Percentiles rank a stretch among this genome's conserved stretches.
phyloP scores from a whole-genome alignment of 2,113 vertebrate species.

The Phyllostomus discolor region DNA sequence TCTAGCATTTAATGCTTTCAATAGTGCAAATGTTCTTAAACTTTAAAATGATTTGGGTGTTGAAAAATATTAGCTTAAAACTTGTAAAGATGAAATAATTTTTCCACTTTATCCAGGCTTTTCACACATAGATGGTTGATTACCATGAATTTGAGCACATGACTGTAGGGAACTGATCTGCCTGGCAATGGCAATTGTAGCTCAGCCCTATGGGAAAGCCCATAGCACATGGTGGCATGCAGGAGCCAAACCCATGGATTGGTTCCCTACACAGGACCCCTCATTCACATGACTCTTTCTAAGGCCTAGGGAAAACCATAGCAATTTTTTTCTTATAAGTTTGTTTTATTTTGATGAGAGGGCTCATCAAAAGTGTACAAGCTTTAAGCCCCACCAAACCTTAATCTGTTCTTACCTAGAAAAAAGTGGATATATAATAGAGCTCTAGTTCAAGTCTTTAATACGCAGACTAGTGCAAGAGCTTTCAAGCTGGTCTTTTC shows the following conservation, averaged over 20 bases:
- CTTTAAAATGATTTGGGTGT: not conserved
- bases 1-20: not conserved
- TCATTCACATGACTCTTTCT: not conserved
- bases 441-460: not conserved
- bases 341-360: not conserved
- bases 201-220: too few species aligned
- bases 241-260: too few species aligned
- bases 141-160: not conserved
- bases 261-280: too few species aligned
- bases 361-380: not conserved
- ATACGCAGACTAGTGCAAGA: not conserved
- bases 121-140: not conserved
- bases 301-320: not conserved
- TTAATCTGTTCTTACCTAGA: not conserved
- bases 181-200: too few species aligned
- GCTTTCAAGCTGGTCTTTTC: not conserved
- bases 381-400: not conserved
- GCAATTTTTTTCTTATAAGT: not conserved
- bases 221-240: too few species aligned
- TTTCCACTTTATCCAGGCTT: not conserved
- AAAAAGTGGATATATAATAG: not conserved
- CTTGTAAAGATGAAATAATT: not conserved
- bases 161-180: too few species aligned
- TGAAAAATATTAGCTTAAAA: not conserved
- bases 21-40: not conserved